Conservation (phyloP, 2,888 invertebrate species). For the Venustoraphidia nigricollis region DNA sequence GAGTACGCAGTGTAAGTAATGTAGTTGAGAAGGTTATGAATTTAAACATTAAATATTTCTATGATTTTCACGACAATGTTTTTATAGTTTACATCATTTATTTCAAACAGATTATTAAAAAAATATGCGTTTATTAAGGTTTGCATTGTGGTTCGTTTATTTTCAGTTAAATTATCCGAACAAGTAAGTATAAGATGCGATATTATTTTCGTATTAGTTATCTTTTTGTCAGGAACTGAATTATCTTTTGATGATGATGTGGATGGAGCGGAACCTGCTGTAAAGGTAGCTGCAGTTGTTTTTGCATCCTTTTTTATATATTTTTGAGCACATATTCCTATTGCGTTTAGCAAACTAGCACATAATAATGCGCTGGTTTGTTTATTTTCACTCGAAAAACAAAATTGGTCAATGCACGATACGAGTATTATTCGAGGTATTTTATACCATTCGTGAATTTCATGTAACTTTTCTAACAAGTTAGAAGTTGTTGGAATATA, state of each 20-base stretch:
- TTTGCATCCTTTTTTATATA: background rate
- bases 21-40: too few species aligned
- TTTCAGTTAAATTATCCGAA: conserved; percentile 10
- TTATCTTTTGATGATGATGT: too few species aligned
- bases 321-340: conserved; percentile 15
- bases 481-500: conserved; percentile 21
- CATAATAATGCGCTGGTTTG: conserved; percentile 16
- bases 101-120: conserved; percentile 11
- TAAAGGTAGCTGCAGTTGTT: too few species aligned
- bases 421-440: conserved; percentile 21
- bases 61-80: conserved; percentile 8
- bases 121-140: conserved; percentile 19
- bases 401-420: conserved; percentile 20
- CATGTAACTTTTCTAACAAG: conserved; percentile 20
- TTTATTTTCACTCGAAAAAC: conserved; percentile 11
- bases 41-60: conserved; percentile 5
- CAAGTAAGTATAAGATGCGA: conserved; percentile 9
- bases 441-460: conserved; percentile 21
- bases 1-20: too few species aligned
- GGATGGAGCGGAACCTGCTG: too few species aligned
- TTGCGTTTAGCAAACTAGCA: conserved; percentile 19
- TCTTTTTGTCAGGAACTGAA: too few species aligned
- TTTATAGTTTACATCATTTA: conserved; percentile 5
- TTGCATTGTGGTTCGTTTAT: conserved; percentile 12
- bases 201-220: too few species aligned